Conservation (phyloP, 2,113 vertebrate genomes). For the Xenopus borealis region DNA sequence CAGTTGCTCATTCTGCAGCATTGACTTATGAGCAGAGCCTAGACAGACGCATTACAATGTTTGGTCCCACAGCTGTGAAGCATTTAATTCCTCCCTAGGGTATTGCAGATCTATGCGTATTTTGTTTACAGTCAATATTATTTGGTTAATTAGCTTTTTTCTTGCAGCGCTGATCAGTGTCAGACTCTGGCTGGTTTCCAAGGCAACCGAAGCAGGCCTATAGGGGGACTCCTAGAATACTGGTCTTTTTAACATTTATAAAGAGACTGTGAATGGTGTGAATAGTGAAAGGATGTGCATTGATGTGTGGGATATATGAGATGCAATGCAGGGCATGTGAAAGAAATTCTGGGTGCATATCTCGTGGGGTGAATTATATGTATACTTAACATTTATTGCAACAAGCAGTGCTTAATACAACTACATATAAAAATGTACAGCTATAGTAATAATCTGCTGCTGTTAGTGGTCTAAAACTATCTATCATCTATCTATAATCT, state of each 20-base stretch:
- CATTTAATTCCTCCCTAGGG: background rate
- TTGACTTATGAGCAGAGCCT: background rate
- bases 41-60: background rate
- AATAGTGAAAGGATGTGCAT: background rate
- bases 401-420: too few relatives aligned
- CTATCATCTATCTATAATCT: too few relatives aligned
- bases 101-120: background rate
- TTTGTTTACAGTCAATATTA: conserved; percentile 6
- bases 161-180: background rate
- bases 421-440: too few relatives aligned
- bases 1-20: background rate
- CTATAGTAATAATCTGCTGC: too few relatives aligned
- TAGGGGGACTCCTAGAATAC: background rate
- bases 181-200: background rate
- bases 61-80: background rate
- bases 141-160: conserved; percentile 4
- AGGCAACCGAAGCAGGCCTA: background rate
- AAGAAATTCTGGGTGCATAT: too few relatives aligned
- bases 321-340: background rate
- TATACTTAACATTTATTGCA: too few relatives aligned
- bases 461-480: too few relatives aligned
- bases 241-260: background rate
- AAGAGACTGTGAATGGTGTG: background rate
- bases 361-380: too few relatives aligned
- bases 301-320: background rate